phyloP scores from a whole-genome alignment of 2,888 invertebrate genomes.

The Agrochola litura region DNA sequence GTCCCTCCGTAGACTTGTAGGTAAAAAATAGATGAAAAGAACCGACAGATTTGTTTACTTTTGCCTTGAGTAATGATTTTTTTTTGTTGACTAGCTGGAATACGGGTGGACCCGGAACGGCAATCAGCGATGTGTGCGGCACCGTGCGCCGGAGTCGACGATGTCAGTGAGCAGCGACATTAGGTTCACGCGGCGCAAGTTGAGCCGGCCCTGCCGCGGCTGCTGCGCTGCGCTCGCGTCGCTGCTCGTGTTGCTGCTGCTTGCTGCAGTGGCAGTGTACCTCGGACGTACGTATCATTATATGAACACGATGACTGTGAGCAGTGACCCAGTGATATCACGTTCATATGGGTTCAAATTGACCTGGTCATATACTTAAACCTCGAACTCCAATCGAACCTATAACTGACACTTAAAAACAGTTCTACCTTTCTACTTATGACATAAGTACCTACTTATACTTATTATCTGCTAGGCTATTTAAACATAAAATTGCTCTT shows the following conservation, averaged over 20 bases:
- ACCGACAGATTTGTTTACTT: not conserved
- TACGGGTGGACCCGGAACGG: constrained; percentile 85
- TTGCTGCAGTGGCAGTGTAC: constrained; percentile 90
- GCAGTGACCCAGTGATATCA: not conserved
- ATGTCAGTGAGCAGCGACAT: constrained; percentile 97
- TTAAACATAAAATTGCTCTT: constrained; percentile 38
- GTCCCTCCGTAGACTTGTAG: not conserved
- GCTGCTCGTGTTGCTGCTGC: constrained; percentile 94
- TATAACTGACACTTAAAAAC: not conserved
- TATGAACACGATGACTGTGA: not conserved
- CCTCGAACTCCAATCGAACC: not conserved
- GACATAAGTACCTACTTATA: not conserved
- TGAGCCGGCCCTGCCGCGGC: constrained; percentile 96
- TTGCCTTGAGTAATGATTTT: not conserved
- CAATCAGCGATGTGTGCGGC: constrained; percentile 82
- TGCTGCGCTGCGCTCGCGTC: constrained; percentile 97
- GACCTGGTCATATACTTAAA: not conserved
- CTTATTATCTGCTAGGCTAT: not conserved
- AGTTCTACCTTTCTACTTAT: not conserved
- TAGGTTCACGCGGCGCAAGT: constrained; percentile 95
- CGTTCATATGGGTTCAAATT: not conserved
- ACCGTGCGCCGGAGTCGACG: constrained; percentile 93
- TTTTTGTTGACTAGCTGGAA: constrained; percentile 77
- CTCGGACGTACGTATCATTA: constrained; percentile 90
- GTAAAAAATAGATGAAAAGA: not conserved